These are phyloP conservation scores for Cardinalis cardinalis DNA, from an alignment of 2,113 vertebrate genomes.

Conservation along the genomic window DNA sequence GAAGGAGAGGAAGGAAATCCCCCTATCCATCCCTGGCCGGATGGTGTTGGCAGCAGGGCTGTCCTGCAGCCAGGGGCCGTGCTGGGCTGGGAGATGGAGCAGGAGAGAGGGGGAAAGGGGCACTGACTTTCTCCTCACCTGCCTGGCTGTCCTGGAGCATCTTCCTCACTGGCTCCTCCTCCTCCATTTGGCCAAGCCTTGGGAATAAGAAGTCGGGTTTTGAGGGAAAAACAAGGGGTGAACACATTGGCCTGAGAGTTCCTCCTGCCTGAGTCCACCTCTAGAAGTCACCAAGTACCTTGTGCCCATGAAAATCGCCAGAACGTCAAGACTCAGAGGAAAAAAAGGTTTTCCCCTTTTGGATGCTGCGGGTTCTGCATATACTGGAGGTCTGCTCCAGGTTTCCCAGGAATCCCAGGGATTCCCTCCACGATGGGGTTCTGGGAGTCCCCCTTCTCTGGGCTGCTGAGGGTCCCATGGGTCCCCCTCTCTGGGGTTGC, in stretches of 20 bases:
- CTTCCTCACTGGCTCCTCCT: not conserved
- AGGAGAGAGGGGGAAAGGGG: not conserved
- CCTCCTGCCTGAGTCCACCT: not conserved
- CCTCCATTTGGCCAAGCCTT: not conserved
- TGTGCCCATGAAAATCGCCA: not conserved
- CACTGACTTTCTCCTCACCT: not conserved
- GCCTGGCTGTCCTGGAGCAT: not conserved
- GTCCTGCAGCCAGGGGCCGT: accelerated
- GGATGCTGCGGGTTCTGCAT: not conserved
- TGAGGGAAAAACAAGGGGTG: not conserved
- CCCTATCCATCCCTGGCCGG: not conserved
- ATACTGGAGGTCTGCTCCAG: not conserved
- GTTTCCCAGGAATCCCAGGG: not conserved
- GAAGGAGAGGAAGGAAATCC: not conserved
- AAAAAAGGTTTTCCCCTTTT: not conserved
- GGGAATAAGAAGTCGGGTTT: not conserved
- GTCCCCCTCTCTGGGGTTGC: not conserved
- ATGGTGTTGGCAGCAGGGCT: accelerated
- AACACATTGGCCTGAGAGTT: not conserved
- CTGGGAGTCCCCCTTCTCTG: not conserved
- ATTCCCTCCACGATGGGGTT: too few relatives aligned
- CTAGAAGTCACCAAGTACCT: not conserved
- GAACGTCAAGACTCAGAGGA: not conserved
- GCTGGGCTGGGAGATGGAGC: not conserved
- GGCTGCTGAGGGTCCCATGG: not conserved